These are phyloP conservation scores for Saxidomus purpurata DNA, from an alignment of 1,140 invertebrate genomes.

Conservation along the genomic window DNA sequence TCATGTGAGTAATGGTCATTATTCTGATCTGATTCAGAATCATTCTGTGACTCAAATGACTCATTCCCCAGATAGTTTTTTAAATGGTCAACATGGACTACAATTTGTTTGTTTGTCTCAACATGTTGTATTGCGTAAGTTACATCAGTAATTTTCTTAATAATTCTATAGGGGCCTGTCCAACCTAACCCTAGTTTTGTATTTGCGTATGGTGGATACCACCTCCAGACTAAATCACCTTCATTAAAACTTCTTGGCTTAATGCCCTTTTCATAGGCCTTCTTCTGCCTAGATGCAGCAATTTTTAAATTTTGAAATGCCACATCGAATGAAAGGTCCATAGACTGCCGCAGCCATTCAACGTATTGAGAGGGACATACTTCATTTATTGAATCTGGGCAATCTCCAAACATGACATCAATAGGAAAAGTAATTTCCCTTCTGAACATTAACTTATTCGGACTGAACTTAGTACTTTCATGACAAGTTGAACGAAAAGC, in stretches of 20 bases:
- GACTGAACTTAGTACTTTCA: constrained; percentile 49
- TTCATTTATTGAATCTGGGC: neutral
- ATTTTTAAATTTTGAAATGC: constrained; percentile 10
- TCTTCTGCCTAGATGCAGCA: constrained; percentile 25
- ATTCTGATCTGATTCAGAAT: too few species aligned
- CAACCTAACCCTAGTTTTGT: constrained; percentile 30
- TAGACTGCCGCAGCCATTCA: neutral
- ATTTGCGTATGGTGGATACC: neutral
- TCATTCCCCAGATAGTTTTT: neutral
- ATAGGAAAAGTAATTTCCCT: constrained; percentile 29
- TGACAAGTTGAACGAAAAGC: constrained; percentile 37
- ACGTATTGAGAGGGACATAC: constrained; percentile 10
- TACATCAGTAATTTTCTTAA: constrained; percentile 5
- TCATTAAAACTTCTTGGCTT: constrained; percentile 3
- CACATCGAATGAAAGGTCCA: neutral
- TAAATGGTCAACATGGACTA: neutral
- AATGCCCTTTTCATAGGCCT: constrained; percentile 12
- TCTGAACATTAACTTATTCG: constrained; percentile 41
- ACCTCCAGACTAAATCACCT: neutral
- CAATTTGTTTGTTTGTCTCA: neutral
- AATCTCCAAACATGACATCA: neutral
- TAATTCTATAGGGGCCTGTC: constrained; percentile 47
- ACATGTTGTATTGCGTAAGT: constrained; percentile 2
- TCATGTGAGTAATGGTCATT: too few species aligned
- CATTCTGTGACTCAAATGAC: too few species aligned